phyloP scores from a whole-genome alignment of 1,140 invertebrate species.

The Platyura marginata region DNA sequence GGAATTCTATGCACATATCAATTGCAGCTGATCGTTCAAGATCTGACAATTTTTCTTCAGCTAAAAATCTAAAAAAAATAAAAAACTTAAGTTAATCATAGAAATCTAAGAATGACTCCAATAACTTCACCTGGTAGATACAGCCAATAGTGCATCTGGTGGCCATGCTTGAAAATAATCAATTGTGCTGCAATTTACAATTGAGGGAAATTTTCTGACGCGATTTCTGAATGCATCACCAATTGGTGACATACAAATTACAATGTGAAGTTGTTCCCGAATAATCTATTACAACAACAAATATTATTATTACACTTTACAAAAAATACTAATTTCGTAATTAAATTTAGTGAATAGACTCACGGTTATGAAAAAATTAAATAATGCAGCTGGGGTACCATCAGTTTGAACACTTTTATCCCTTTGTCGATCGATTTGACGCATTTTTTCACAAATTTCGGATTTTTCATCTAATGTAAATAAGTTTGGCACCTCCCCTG shows the following conservation, averaged over 20 bases:
- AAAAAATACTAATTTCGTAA: not conserved
- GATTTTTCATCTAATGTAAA: slow-evolving; percentile 76
- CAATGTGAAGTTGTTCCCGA: slow-evolving; percentile 82
- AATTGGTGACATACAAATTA: slow-evolving; percentile 84
- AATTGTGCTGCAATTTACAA: slow-evolving; percentile 93
- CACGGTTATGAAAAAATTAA: slow-evolving; percentile 71
- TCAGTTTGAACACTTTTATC: slow-evolving; percentile 85
- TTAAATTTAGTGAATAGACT: too few relatives aligned
- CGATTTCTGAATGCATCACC: slow-evolving; percentile 69
- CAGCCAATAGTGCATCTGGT: slow-evolving; percentile 76
- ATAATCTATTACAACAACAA: too few relatives aligned
- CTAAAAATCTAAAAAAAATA: slow-evolving; percentile 43
- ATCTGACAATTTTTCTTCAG: slow-evolving; percentile 59
- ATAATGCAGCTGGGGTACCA: slow-evolving; percentile 75
- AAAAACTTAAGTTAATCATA: too few relatives aligned
- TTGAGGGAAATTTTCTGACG: slow-evolving; percentile 80
- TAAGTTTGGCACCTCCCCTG: slow-evolving; percentile 86
- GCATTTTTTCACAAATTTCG: slow-evolving; percentile 90
- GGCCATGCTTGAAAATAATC: slow-evolving; percentile 97
- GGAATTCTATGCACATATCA: slow-evolving; percentile 80
- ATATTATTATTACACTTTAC: not conserved
- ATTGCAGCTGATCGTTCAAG: slow-evolving; percentile 52
- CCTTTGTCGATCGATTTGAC: slow-evolving; percentile 69
- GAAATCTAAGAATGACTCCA: too few relatives aligned
- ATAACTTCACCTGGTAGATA: slow-evolving; percentile 54